Percentiles rank a stretch among this genome's conserved stretches.
Evolutionary conservation across 2,888 invertebrate genomes (phyloP).

Genomic region (Caenorhabditis macrosperma): DNA sequence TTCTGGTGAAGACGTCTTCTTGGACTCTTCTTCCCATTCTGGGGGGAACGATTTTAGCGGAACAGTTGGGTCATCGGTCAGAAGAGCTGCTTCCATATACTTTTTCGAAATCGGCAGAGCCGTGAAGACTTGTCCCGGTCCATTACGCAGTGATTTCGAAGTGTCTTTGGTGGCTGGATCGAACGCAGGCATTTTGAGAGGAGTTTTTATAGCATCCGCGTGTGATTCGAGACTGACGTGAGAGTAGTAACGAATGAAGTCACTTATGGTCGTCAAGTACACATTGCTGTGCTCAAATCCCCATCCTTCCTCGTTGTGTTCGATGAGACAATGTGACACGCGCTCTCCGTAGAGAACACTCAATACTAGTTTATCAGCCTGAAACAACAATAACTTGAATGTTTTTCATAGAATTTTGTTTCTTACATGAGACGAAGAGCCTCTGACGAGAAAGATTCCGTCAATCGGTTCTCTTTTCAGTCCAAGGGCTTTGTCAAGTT

Average conservation of each 20-base stretch:
- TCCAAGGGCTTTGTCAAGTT: constrained; percentile 39
- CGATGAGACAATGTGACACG: constrained; percentile 81
- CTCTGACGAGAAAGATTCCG: constrained; percentile 94
- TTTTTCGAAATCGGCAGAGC: constrained; percentile 31
- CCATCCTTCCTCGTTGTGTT: constrained; percentile 73
- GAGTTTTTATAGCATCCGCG: constrained; percentile 67
- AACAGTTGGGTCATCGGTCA: constrained; percentile 9
- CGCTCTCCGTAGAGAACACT: constrained; percentile 63
- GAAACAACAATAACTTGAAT: neutral
- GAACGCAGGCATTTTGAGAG: constrained; percentile 53
- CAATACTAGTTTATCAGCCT: constrained; percentile 63
- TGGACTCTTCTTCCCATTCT: constrained; percentile 14
- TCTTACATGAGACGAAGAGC: constrained; percentile 84
- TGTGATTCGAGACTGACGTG: constrained; percentile 74
- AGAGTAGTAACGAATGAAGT: constrained; percentile 78
- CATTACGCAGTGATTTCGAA: constrained; percentile 24
- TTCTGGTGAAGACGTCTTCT: constrained; percentile 4
- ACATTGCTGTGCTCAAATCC: constrained; percentile 77
- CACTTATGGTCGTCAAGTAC: constrained; percentile 73
- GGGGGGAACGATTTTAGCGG: neutral
- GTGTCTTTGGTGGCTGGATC: constrained; percentile 11
- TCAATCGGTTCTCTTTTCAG: constrained; percentile 81
- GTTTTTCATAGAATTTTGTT: neutral
- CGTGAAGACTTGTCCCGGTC: constrained; percentile 36
- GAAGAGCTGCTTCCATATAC: constrained; percentile 36